Evolutionary conservation across 2,888 invertebrate species (phyloP).

Genomic region (Cryptops parisi): DNA sequence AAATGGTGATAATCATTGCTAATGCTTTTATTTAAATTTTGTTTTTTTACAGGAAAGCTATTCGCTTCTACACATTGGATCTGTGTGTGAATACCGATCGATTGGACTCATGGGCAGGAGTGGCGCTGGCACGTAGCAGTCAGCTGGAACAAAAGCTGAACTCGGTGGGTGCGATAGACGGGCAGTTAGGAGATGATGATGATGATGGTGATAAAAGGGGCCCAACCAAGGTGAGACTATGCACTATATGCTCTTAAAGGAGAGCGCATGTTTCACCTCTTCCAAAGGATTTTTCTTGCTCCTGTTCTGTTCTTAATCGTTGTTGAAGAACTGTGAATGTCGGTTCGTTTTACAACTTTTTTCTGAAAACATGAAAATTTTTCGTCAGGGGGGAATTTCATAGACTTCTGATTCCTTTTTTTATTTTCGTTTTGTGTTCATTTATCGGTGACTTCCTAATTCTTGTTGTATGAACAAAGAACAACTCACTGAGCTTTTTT

Average conservation of each 20-base stretch:
- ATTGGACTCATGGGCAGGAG: constrained; percentile 84
- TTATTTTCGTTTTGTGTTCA: too few species aligned
- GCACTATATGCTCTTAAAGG: background rate
- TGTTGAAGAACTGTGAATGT: too few species aligned
- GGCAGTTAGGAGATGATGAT: constrained; percentile 3
- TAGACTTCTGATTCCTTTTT: too few species aligned
- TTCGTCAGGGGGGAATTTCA: too few species aligned
- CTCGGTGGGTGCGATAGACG: constrained; percentile 37
- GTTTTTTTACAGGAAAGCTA: constrained; percentile 42
- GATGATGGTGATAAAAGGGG: background rate
- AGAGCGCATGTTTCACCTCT: background rate
- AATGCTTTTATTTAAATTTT: background rate
- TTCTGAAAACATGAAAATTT: too few species aligned
- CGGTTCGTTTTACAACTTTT: too few species aligned
- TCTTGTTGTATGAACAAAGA: too few species aligned
- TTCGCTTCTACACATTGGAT: constrained; percentile 69
- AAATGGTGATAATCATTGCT: background rate
- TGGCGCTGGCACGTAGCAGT: constrained; percentile 50
- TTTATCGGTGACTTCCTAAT: too few species aligned
- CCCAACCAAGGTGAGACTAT: background rate
- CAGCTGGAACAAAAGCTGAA: constrained; percentile 66
- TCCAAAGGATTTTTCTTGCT: background rate
- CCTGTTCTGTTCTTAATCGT: background rate
- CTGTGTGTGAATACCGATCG: constrained; percentile 61
- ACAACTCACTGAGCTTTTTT: too few species aligned